Base-by-base conservation (phyloP, 2,113 vertebrate species). In the Etia nguti region DNA sequence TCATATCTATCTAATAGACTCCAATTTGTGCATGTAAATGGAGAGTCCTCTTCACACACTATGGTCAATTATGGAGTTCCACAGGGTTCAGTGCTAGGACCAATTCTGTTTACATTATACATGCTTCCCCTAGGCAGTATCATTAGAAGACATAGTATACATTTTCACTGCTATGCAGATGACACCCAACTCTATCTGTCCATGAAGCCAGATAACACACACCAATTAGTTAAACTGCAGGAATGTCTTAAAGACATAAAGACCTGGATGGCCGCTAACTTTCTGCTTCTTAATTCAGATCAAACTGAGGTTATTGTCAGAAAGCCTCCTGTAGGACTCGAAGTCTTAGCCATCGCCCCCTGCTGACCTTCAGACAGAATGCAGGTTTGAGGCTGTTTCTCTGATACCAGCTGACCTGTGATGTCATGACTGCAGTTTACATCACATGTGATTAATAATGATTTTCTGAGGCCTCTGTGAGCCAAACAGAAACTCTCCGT, bases 141-240 rank as follows among this genome's bases (percentile, higher is more conserved):
- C 46, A 50, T 18, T 2, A 50, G 46, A 50, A 50, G 16, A 8
- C 46, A 50, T 50, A 50, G 46, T 6, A 50, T 8, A 18, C 4
- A 50, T 50, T 18, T 8, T 0, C 46, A 18, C 46, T 50, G 16
- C 46, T 50, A 18, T 50, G 16, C 46, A 0, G 48, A 50, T 50
- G 48, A 50, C 7, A 50, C 48, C 1, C 16, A 50, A 7, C 48
- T 50, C 4, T 18, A 50, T 50, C 48, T 50, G 1, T 50, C 16
- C 48, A 50, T 20, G 48, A 9, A 50, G 48, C 48, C 48, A 50
- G 48, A 2, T 50, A 20, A 50, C 48, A 20, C 48, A 50, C 16
- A 20, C 4, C 48, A 50, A 50, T 20, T 0, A 50, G 48, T 50
- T 50, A 50, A 50, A 50, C 4, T 50, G 16, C 48, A 50, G 16